Conservation (phyloP, 2,113 vertebrate genomes). For the Chroicocephalus ridibundus region DNA sequence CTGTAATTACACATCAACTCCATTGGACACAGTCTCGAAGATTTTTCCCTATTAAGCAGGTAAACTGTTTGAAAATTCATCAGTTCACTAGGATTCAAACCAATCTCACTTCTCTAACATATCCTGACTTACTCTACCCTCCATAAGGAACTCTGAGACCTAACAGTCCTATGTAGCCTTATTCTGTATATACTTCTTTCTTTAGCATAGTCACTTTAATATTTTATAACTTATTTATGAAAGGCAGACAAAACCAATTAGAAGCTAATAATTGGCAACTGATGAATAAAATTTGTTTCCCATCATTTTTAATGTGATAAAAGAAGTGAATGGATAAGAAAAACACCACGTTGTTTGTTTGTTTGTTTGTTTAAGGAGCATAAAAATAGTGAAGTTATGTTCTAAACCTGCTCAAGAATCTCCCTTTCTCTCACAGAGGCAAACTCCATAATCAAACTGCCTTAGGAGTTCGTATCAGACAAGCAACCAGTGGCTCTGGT, state of each 20-base stretch:
- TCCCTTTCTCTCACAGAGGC: not conserved
- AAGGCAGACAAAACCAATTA: not conserved
- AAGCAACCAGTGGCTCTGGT: not conserved
- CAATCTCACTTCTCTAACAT: not conserved
- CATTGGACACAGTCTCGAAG: not conserved
- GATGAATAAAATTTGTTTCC: not conserved
- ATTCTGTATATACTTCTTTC: not conserved
- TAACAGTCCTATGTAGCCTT: not conserved
- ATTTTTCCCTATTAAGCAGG: not conserved
- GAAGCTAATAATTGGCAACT: not conserved
- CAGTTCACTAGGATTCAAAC: not conserved
- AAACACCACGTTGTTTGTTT: accelerated
- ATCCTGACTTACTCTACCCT: not conserved
- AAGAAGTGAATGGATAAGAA: not conserved
- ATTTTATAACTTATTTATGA: not conserved
- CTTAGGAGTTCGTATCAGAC: not conserved
- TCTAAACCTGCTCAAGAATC: constrained; percentile 19
- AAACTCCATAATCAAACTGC: not conserved
- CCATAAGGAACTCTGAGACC: not conserved
- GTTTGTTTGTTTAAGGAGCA: not conserved
- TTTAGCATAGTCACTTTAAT: not conserved
- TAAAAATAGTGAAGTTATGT: not conserved
- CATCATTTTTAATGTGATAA: not conserved
- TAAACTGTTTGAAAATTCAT: not conserved
- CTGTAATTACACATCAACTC: not conserved